A percentile compares a stretch with the other conserved stretches of the same genome.
Conservation (phyloP, 2,113 vertebrate genomes). For the Sander vitreus region DNA sequence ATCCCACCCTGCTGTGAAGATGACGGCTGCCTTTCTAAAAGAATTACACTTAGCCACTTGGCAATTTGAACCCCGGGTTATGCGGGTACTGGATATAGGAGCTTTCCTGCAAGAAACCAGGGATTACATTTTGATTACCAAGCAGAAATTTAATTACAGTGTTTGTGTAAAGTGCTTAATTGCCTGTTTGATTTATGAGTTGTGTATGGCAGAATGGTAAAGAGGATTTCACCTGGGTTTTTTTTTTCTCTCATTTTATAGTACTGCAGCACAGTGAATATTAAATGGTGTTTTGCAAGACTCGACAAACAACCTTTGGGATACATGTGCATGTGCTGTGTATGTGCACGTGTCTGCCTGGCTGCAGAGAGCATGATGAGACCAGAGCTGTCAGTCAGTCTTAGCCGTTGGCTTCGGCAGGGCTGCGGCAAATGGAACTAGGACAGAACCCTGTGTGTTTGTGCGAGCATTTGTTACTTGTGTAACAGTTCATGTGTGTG, state of each 20-base stretch:
- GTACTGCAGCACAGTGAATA: conserved; percentile 27
- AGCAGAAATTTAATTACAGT: conserved; percentile 39
- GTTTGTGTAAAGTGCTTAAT: conserved; percentile 47
- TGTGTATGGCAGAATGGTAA: conserved; percentile 7
- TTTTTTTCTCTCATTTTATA: background rate
- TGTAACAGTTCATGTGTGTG: conserved; percentile 1
- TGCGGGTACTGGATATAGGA: background rate
- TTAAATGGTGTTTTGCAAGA: conserved; percentile 15
- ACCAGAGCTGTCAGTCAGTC: conserved; percentile 42
- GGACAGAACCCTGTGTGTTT: background rate
- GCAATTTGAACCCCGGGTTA: background rate
- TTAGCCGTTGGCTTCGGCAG: conserved; percentile 65
- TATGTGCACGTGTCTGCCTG: background rate
- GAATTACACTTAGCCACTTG: background rate
- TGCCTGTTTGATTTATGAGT: conserved; percentile 39
- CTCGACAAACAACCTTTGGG: background rate
- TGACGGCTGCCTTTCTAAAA: background rate
- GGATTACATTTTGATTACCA: conserved; percentile 43
- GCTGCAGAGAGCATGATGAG: conserved; percentile 14
- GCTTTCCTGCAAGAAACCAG: conserved; percentile 9
- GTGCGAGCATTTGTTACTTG: background rate
- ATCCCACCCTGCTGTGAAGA: background rate
- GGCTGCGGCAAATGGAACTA: background rate
- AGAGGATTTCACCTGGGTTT: background rate
- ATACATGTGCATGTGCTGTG: background rate